Conservation (phyloP, 2,888 invertebrate species). For the Andrena camellia region DNA sequence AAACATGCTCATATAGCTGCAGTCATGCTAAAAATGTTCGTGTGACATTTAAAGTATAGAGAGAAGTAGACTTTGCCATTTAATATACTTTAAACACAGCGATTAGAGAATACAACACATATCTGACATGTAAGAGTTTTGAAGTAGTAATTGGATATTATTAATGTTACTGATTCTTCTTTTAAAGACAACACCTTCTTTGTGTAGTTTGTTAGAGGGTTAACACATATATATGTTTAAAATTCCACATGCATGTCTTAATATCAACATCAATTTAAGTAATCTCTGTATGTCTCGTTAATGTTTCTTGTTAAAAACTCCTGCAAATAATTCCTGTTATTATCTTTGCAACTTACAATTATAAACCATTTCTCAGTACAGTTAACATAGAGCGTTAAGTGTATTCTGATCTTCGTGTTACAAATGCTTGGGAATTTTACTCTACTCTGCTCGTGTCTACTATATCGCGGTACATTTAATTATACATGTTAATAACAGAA, state of each 20-base stretch:
- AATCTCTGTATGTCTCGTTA: slow-evolving; percentile 7
- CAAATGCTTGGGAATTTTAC: background rate
- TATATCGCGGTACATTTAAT: background rate
- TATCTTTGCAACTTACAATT: slow-evolving; percentile 3
- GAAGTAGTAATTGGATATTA: slow-evolving; percentile 67
- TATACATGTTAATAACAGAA: slow-evolving; percentile 25
- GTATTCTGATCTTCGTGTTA: background rate
- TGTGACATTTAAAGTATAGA: slow-evolving; percentile 31
- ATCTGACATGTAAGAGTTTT: slow-evolving; percentile 85
- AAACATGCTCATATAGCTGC: slow-evolving; percentile 53
- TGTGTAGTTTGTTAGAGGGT: slow-evolving; percentile 39
- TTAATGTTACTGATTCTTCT: background rate
- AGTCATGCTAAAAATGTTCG: slow-evolving; percentile 55
- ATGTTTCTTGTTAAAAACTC: slow-evolving; percentile 9
- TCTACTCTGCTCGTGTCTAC: too few species aligned
- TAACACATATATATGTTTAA: slow-evolving; percentile 44
- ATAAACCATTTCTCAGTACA: background rate
- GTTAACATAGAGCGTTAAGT: background rate
- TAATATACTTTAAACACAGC: slow-evolving; percentile 18
- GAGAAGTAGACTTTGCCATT: slow-evolving; percentile 20
- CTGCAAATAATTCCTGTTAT: slow-evolving; percentile 8
- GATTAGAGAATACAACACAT: slow-evolving; percentile 59
- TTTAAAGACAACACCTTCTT: slow-evolving; percentile 29
- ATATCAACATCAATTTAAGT: slow-evolving; percentile 30
- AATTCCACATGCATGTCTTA: slow-evolving; percentile 50